These are phyloP conservation scores for Syngnathus floridae DNA, from an alignment of 2,113 vertebrate species.

Conservation along the genomic window DNA sequence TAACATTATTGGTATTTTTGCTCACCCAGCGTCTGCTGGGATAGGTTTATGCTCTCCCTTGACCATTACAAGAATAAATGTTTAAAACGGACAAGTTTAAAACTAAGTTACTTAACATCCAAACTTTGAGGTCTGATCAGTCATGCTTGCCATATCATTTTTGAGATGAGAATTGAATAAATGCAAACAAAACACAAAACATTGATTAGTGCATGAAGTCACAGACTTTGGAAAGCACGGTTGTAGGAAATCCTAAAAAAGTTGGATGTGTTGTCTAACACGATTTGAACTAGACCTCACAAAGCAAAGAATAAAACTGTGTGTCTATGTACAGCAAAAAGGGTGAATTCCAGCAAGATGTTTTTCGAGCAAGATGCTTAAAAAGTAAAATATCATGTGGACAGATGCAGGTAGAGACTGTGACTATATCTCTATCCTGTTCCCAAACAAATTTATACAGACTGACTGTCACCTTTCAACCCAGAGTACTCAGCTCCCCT, in stretches of 20 bases:
- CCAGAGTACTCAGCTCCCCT: constrained; percentile 24
- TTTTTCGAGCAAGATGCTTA: neutral
- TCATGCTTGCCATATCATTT: too few species aligned
- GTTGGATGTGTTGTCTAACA: neutral
- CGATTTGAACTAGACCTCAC: neutral
- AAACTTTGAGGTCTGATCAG: too few species aligned
- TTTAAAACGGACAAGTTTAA: neutral
- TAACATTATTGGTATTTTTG: neutral
- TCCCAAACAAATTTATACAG: constrained; percentile 3
- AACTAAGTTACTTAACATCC: neutral
- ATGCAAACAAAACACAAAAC: neutral
- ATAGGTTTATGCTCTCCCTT: neutral
- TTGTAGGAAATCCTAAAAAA: neutral
- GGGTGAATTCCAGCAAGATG: neutral
- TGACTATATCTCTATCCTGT: neutral
- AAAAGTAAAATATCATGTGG: neutral
- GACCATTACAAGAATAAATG: neutral
- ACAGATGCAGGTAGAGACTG: neutral
- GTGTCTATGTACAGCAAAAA: neutral
- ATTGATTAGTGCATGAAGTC: neutral
- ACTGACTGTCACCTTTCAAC: constrained; percentile 36
- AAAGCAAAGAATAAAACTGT: neutral
- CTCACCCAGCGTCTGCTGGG: neutral
- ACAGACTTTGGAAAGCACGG: neutral
- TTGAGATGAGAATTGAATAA: too few species aligned